Evolutionary conservation across 2,113 vertebrate genomes (phyloP).

Genomic region (Thamnophis sirtalis): DNA sequence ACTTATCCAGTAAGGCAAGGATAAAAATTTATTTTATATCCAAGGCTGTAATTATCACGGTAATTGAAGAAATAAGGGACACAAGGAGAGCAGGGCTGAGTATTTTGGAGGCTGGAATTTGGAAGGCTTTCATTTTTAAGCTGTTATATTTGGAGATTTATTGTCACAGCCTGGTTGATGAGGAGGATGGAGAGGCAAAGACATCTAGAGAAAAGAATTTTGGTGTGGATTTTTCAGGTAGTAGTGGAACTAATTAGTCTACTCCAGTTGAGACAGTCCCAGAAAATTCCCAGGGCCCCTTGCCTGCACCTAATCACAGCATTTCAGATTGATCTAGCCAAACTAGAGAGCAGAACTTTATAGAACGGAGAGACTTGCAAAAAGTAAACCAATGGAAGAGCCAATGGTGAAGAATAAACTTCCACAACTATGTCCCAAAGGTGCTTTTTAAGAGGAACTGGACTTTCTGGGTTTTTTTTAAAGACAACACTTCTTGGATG

Average conservation of each 20-base stretch:
- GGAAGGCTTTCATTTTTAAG: background rate
- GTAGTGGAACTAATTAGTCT: background rate
- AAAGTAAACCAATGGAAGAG: background rate
- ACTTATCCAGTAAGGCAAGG: conserved; percentile 29
- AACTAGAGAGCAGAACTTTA: background rate
- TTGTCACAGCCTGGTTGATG: background rate
- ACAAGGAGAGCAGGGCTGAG: background rate
- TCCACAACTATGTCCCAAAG: background rate
- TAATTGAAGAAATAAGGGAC: background rate
- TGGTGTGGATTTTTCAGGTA: background rate
- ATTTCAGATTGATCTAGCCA: background rate
- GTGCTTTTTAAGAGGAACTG: too few relatives aligned
- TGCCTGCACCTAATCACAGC: background rate
- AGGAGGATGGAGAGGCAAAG: background rate
- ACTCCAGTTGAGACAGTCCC: background rate
- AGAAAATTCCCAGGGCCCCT: background rate
- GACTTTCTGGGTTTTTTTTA: too few relatives aligned
- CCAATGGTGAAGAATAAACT: background rate
- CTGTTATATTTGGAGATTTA: background rate
- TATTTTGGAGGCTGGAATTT: background rate
- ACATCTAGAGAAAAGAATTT: background rate
- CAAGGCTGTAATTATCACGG: background rate
- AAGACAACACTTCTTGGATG: too few relatives aligned
- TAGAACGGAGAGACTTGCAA: background rate
- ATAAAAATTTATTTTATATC: background rate